Evolutionary conservation across 2,113 vertebrate genomes (phyloP).

Genomic region (Urocolius indicus): DNA sequence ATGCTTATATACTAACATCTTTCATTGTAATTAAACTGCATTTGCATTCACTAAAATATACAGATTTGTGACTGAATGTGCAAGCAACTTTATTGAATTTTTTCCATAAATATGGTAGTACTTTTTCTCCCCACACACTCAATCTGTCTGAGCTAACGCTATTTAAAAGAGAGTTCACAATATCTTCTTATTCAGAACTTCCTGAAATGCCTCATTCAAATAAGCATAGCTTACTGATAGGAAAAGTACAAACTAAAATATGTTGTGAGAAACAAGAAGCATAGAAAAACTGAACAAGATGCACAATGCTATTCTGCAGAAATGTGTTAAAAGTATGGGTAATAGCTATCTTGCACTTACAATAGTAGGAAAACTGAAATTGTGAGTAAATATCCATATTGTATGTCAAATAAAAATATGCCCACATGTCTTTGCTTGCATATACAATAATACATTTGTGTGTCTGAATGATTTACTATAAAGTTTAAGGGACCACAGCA

Average conservation of each 20-base stretch:
- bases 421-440: background rate
- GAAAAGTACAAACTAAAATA: background rate
- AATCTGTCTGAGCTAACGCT: background rate
- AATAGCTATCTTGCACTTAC: background rate
- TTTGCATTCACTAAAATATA: background rate
- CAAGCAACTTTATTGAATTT: background rate
- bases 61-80: background rate
- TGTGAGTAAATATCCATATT: background rate
- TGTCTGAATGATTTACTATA: background rate
- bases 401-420: background rate
- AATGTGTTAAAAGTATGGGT: background rate
- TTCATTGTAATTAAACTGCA: background rate
- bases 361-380: background rate
- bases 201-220: background rate
- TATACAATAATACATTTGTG: background rate
- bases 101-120: background rate
- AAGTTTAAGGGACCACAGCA: background rate
- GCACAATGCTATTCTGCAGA: background rate
- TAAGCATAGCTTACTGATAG: background rate
- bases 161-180: background rate
- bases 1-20: background rate
- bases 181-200: background rate
- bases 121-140: accelerated
- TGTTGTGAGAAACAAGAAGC: background rate
- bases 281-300: background rate